phyloP scores from a whole-genome alignment of 2,888 invertebrate genomes.

The Podabrus alpinus region DNA sequence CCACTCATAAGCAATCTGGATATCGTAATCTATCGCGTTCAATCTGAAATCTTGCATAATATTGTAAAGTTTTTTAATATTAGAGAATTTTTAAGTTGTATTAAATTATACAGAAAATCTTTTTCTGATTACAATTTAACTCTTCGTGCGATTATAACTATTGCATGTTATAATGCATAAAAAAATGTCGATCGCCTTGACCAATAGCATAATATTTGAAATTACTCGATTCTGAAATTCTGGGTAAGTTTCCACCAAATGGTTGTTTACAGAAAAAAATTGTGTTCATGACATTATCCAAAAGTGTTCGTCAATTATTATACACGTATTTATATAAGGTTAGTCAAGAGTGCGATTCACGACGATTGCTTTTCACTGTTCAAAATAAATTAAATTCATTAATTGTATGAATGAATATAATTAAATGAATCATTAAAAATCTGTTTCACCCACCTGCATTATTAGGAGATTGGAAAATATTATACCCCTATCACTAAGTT shows the following conservation, averaged over 20 bases:
- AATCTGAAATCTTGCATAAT: not conserved
- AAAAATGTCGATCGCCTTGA: not conserved
- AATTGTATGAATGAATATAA: no score
- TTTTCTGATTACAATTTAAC: not conserved
- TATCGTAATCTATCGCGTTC: not conserved
- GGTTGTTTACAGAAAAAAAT: not conserved
- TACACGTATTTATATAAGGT: no score
- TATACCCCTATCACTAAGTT: no score
- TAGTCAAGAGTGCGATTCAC: no score
- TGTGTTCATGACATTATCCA: not conserved
- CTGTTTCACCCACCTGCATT: no score
- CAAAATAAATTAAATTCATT: no score
- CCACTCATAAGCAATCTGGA: not conserved
- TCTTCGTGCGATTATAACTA: not conserved
- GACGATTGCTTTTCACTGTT: no score
- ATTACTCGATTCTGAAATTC: not conserved
- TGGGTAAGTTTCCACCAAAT: not conserved
- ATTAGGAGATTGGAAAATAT: no score
- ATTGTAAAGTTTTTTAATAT: not conserved
- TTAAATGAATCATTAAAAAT: no score
- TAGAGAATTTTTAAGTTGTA: not conserved
- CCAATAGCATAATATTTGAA: not conserved
- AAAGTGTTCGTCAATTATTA: not conserved
- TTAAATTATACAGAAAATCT: not conserved
- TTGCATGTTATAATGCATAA: not conserved